Evolutionary conservation across 1,140 invertebrate genomes (phyloP), one percentile per base, ranked within the genome.

Genomic region (Chymomyza costata): DNA sequence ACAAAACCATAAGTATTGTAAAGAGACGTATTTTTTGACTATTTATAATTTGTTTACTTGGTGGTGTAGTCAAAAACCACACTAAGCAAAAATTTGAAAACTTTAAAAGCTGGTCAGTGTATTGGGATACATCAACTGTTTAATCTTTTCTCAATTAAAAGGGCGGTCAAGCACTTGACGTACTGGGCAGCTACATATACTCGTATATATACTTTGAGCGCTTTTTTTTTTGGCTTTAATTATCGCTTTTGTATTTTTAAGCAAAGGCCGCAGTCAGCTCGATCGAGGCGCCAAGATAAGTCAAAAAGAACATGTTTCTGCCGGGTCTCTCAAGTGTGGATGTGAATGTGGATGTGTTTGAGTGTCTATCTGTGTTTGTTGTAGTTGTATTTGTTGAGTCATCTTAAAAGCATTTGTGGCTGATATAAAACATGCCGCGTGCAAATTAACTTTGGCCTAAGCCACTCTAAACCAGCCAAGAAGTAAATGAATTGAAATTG

Each of bases 201-300:
- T n/a, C n/a, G n/a, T n/a, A n/a, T n/a, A n/a, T n/a, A n/a, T n/a
- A n/a, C n/a, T n/a, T n/a, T n/a, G n/a, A n/a, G n/a, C 58, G 71
- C 71, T 78, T 76, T 76, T 71, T 78, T n/a, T n/a, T 78, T 76
- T 76, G 66, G 71, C 50, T 76, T 76, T 76, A 76, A 76, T 76
- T 76, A 76, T 76, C 71, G 71, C 71, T 73, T 76, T 76, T 78
- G 71, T 76, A 51, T 57, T 74, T 74, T 59, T 58, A 31, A 73
- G 69, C 68, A 73, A 73, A 73, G 73, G 67, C 69, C 63, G 68
- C 68, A 63, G 67, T 47, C 64, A 46, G 40, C 43, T 65, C 64
- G 73, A 80, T 80, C 73, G 73, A 81, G 73, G 73, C 73, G 73
- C 73, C 73, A 80, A 80, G 73, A 80, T 80, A 73, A 80, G 67